Evolutionary conservation across 2,113 vertebrate species (phyloP), one percentile per base, ranked within the genome.

Genomic region (Gila orcuttii): DNA sequence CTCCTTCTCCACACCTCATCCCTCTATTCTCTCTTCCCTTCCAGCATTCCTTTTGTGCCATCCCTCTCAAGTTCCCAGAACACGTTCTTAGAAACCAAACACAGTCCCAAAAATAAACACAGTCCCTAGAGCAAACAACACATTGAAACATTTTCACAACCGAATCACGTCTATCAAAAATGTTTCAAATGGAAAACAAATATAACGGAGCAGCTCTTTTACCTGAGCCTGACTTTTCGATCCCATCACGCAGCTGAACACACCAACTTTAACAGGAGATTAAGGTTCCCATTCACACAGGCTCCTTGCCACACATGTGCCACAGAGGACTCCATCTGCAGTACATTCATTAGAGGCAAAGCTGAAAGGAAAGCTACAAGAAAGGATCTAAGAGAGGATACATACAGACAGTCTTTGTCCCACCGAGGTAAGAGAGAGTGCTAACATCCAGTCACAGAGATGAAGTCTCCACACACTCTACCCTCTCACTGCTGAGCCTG

Each of bases 351-450:
- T 31, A 73, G n/a, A 47, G 55, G 81, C 74, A 84, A 21, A 87
- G 52, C 87, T 55, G 12, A 52, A 59, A 68, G 1, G 60, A 59
- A 33, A 36, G 25, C 25, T 12, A 52, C 31, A 62, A 36, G 78
- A 69, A 31, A 64, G 28, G 17, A 69, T n/a, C 57, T 3, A 39
- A 60, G 13, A 57, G 33, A 68, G 71, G 25, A 88, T 93, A 94
- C 94, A 89, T 94, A 94, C 94, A 90, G 91, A 92, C 83, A 93
- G 89, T 90, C 90, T 94, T 89, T 86, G 91, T 94, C 92, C 94
- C 77, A 76, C 90, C 84, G 93, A 86, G 91, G 92, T 91, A 82
- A 93, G 90, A 90, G 93, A 91, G 88, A 92, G 90, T 23, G 89
- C 84, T 88, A 93, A 92, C 93, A 95, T 95, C 92, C 92, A 92